Percentiles rank a stretch among this genome's conserved stretches.
These are phyloP conservation scores for Plodia interpunctella DNA, from an alignment of 1,140 invertebrate species.

Conservation along the genomic window DNA sequence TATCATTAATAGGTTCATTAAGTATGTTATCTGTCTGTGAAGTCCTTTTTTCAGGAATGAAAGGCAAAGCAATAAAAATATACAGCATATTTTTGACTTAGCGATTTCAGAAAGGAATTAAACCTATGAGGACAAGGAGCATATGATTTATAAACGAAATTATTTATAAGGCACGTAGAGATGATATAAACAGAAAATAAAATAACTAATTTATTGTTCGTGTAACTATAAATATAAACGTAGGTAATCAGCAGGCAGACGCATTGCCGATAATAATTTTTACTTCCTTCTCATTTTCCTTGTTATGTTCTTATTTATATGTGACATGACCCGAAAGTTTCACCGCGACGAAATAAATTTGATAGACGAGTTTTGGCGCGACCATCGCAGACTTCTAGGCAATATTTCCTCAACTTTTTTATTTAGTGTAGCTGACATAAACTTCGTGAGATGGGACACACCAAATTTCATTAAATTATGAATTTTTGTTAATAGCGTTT, in stretches of 20 bases:
- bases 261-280: neutral
- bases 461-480: neutral
- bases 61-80: too few species aligned
- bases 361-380: slow-evolving; percentile 19
- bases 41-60: too few species aligned
- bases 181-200: too few species aligned
- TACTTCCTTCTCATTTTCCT: neutral
- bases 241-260: neutral
- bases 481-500: neutral
- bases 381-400: slow-evolving; percentile 4
- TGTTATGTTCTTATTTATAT: slow-evolving; percentile 7
- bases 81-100: too few species aligned
- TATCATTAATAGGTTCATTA: too few species aligned
- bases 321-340: slow-evolving; percentile 16
- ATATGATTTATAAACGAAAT: too few species aligned
- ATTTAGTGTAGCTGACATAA: neutral
- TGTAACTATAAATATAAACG: neutral
- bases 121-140: too few species aligned
- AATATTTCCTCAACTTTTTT: slow-evolving; percentile 10
- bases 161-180: too few species aligned
- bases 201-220: too few species aligned
- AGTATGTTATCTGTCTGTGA: too few species aligned
- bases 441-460: neutral
- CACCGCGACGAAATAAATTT: slow-evolving; percentile 20
- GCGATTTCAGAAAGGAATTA: too few species aligned